These are phyloP conservation scores for Prolemur simus DNA, from an alignment of 2,113 vertebrate species.

Conservation along the genomic window DNA sequence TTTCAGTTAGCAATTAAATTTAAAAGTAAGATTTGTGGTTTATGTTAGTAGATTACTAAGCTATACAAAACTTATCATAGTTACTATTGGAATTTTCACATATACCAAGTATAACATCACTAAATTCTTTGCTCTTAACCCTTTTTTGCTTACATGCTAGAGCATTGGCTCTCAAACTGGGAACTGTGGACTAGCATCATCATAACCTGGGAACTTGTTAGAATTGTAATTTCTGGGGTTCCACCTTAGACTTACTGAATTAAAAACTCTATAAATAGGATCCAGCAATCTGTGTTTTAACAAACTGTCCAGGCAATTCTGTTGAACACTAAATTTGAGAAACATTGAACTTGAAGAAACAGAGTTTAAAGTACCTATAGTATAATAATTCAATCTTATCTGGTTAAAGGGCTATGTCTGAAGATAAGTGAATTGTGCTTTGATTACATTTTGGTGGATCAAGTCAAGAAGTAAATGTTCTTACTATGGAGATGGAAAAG, in stretches of 20 bases:
- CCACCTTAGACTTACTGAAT: neutral
- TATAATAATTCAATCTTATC: neutral
- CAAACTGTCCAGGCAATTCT: neutral
- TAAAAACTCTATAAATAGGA: neutral
- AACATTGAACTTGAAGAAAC: neutral
- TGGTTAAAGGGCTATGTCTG: neutral
- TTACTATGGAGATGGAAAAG: neutral
- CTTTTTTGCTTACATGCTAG: neutral
- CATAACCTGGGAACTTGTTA: neutral
- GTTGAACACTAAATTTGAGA: neutral
- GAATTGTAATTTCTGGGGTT: neutral
- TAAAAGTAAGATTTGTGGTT: neutral
- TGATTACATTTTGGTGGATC: neutral
- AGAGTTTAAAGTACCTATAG: neutral
- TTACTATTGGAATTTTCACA: slow-evolving; percentile 10
- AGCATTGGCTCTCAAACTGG: neutral
- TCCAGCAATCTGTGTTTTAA: neutral
- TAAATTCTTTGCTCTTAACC: slow-evolving; percentile 25
- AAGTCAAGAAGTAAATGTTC: neutral
- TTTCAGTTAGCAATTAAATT: neutral
- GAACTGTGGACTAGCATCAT: neutral
- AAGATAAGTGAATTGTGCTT: neutral
- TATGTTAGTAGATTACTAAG: slow-evolving; percentile 35
- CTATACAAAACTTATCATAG: slow-evolving; percentile 20
- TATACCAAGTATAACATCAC: neutral